These are phyloP conservation scores for Synanceia verrucosa DNA, from an alignment of 2,797 vertebrate genomes.

Conservation along the genomic window DNA sequence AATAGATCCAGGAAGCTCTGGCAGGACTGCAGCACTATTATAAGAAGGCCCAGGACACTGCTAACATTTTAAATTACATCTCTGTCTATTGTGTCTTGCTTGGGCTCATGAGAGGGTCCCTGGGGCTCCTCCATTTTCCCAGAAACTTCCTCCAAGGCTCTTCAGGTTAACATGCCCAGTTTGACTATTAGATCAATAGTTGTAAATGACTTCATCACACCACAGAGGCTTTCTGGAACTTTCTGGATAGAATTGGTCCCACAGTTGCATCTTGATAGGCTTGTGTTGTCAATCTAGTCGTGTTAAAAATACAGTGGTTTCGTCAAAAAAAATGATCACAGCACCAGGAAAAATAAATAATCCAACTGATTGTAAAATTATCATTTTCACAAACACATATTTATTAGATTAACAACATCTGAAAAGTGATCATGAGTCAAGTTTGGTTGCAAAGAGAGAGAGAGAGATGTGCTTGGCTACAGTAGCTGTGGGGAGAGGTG, in stretches of 20 bases:
- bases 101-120: slow-evolving; percentile 75
- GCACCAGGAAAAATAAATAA: slow-evolving; percentile 11
- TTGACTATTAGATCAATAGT: slow-evolving; percentile 85
- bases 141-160: slow-evolving; percentile 80
- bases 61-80: slow-evolving; percentile 71
- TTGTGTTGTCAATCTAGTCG: slow-evolving; percentile 13
- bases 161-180: slow-evolving; percentile 80
- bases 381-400: slow-evolving; percentile 21
- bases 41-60: slow-evolving; percentile 50
- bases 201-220: slow-evolving; percentile 84
- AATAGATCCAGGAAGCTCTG: slow-evolving; percentile 11
- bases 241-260: slow-evolving; percentile 74
- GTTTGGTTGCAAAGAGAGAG: slow-evolving; percentile 8
- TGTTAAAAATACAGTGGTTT: slow-evolving; percentile 34
- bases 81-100: slow-evolving; percentile 74
- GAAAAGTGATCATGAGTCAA: not conserved
- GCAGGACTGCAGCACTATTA: slow-evolving; percentile 24
- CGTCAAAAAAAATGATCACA: not conserved
- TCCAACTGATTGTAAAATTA: slow-evolving; percentile 22
- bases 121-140: slow-evolving; percentile 75
- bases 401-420: slow-evolving; percentile 6
- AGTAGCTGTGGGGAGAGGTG: slow-evolving; percentile 55
- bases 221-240: slow-evolving; percentile 72
- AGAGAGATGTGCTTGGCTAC: slow-evolving; percentile 27
- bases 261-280: slow-evolving; percentile 68